Percentiles rank a stretch among this genome's conserved stretches.
Evolutionary conservation across 2,113 vertebrate genomes (phyloP).

Genomic region (Lanius collurio): DNA sequence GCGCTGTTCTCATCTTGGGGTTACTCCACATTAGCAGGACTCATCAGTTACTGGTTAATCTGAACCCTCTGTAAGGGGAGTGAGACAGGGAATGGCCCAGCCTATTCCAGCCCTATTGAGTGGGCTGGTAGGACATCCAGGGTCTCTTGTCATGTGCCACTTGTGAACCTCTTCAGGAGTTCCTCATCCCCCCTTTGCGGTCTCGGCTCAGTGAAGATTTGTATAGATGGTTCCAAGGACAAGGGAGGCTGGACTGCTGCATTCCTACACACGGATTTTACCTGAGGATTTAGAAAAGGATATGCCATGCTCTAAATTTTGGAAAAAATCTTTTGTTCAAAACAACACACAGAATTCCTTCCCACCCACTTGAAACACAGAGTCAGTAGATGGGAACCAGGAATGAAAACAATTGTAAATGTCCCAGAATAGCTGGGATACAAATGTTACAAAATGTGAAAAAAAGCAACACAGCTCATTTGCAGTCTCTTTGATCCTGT

Average conservation of each 20-base stretch:
- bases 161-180: not conserved
- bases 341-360: not conserved
- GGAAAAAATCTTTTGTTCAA: not conserved
- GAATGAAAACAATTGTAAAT: not conserved
- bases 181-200: not conserved
- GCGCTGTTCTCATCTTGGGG: not conserved
- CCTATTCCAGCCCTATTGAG: not conserved
- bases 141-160: not conserved
- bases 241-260: not conserved
- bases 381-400: not conserved
- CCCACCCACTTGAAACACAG: not conserved
- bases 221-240: not conserved
- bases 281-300: not conserved
- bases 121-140: not conserved
- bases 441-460: not conserved
- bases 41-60: not conserved
- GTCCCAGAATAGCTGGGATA: not conserved
- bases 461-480: not conserved
- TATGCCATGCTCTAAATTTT: not conserved
- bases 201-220: not conserved
- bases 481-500: not conserved
- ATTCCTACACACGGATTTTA: not conserved
- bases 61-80: not conserved
- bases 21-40: not conserved
- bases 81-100: not conserved